phyloP scores from a whole-genome alignment of 2,113 vertebrate genomes.

The Callopanchax toddi region DNA sequence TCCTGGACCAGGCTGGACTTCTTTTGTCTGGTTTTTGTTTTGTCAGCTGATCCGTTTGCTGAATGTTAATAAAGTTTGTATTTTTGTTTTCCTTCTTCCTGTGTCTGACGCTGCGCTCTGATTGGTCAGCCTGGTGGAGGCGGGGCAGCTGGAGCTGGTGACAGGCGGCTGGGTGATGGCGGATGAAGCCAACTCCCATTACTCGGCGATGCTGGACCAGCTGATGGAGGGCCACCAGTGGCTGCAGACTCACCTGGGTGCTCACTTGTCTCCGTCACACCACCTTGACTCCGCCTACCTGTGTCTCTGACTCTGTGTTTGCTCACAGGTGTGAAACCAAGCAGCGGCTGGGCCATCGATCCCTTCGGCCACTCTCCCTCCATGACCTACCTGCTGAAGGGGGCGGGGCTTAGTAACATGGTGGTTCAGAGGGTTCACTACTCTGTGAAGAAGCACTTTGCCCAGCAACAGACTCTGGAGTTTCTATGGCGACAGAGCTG shows the following conservation, averaged over 20 bases:
- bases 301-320: background rate
- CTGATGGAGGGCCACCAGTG: slow-evolving; percentile 94
- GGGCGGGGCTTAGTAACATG: slow-evolving; percentile 87
- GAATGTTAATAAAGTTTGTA: too few relatives aligned
- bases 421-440: slow-evolving; percentile 94
- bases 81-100: background rate
- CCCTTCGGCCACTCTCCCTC: slow-evolving; percentile 93
- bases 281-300: background rate
- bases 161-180: slow-evolving; percentile 97
- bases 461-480: slow-evolving; percentile 84
- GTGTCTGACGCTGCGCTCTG: slow-evolving; percentile 35
- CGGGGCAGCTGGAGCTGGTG: slow-evolving; percentile 89
- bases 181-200: slow-evolving; percentile 90
- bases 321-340: slow-evolving; percentile 86
- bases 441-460: slow-evolving; percentile 89
- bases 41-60: too few relatives aligned
- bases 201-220: slow-evolving; percentile 90
- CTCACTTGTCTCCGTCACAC: background rate
- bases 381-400: slow-evolving; percentile 91
- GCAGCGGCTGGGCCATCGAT: slow-evolving; percentile 88
- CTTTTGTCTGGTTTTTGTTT: too few relatives aligned
- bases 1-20: too few relatives aligned
- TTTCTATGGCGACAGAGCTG: slow-evolving; percentile 96
- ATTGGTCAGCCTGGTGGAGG: slow-evolving; percentile 83
- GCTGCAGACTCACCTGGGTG: slow-evolving; percentile 86